Base-by-base conservation (phyloP, 1,140 invertebrate genomes). In the Trachymyrmex cornetzi region DNA sequence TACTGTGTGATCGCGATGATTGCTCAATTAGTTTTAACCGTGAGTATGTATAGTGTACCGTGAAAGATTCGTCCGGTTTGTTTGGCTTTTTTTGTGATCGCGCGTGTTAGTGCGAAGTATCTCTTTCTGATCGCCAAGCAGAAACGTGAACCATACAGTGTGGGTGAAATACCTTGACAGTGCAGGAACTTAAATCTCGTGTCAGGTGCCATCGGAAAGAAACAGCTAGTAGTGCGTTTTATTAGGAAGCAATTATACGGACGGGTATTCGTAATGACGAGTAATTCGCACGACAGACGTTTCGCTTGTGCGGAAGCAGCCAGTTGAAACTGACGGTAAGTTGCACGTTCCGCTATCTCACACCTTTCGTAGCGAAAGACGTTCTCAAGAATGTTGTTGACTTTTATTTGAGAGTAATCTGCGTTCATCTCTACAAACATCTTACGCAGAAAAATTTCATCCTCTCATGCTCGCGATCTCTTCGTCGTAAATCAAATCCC, bases 271-370 rank as follows among this genome's bases (percentile, higher is more conserved):
- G 92, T 91, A 89, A 93, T 94, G 91, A 94, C 87, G 84, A 94
- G 93, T 94, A 94, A 94, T 93, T 88, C 91, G 91, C 93, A 91
- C 86, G 80, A 88, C 88, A 82, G 75, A 92, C 90, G 88, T 84
- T 89, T 89, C 85, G 80, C 86, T 87, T 86, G 85, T 77, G 87
- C 91, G 88, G 92, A 92, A 91, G 88, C 82, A 84, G 84, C 85
- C 82, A 90, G 86, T 89, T 85, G 79, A 63, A 74, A 89, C 38
- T 66, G 87, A 90, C 91, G 81, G 87, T 91, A 89, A 92, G 90
- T 91, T 53, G 48, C 63, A 64, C 11, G 6, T 38, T 59, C 55
- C 55, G 22, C 30, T 14, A 19, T 11, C 19, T 63, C 19, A 24
- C n/a, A 38, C 57, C 14, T 12, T 48, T 53, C 3, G 24, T 50